Evolutionary conservation across 2,888 invertebrate genomes (phyloP), one percentile per base, ranked within the genome.

Genomic region (Gonocerus acuteangulatus): DNA sequence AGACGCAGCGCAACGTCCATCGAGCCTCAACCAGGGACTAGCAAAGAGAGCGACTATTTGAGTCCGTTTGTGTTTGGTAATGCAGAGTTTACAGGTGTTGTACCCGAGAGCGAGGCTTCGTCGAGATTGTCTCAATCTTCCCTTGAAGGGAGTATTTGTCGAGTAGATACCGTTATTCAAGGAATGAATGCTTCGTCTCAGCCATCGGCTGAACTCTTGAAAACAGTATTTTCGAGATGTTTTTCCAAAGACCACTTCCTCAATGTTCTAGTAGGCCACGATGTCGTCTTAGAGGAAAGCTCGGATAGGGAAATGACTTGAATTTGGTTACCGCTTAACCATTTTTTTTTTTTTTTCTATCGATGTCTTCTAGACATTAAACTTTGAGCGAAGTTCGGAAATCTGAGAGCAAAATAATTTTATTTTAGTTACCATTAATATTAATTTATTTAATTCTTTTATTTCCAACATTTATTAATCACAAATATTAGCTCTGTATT

Each of bases 141-240:
- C 7, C 39, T 19, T n/a, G 51, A 51, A 36, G 42, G 22, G 2
- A 54, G 54, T 23, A 21, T 54, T 16, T 54, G 54, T n/a, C 13
- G 54, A 36, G 54, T 54, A 3, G 54, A 54, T 16, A 51, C 51
- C 11, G 51, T 51, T n/a, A 54, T 54, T 42, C 36, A 54, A 15
- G 54, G 54, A 19, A 23, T 54, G 42, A 22, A 59, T 18, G 13
- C 27, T 57, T 48, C 48, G 9, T 48, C 49, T 18, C 49, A 60
- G 18, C 48, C 39, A 34, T 23, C 51, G 36, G n/a, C 27, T 23
- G 54, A 61, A 13, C 18, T 61, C 2, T n/a, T 61, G 6, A 52
- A 47, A 19, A 44, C 61, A 9, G 36, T 61, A 1, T 61, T 61
- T 22, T 44, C 51, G 13, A 61, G 61, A 18, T 61, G 61, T 27